Evolutionary conservation across 2,888 invertebrate species (phyloP), one percentile per base, ranked within the genome.

Genomic region (Mactromeris polynyma): DNA sequence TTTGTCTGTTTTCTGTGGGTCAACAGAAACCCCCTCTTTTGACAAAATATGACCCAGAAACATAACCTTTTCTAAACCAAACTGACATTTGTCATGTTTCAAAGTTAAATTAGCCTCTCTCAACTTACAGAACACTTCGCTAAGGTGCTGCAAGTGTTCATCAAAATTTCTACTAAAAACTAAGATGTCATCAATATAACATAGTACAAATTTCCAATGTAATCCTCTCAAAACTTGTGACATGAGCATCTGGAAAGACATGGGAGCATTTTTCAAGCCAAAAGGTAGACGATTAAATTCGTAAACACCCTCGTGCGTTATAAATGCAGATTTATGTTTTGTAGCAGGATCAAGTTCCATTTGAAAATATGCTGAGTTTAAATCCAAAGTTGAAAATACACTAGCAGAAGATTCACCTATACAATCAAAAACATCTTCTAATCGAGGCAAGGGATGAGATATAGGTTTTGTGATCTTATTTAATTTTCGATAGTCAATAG

Each of bases 191-290:
- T n/a, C n/a, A n/a, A n/a, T n/a, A n/a, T n/a, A n/a, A 26, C 92
- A 92, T n/a, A 92, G 58, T 3, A 93, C 85, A 82, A 84, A 83
- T 87, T 93, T 93, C 92, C 93, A 93, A 31, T 90, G 91, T 9
- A 93, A 69, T 42, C 92, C 91, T 36, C 89, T 54, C 11, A 93
- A 80, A 21, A 92, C 88, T 73, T 90, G 85, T 17, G 89, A 78
- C 91, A 91, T 91, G 6, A 90, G 33, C 79, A 86, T 86, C 40
- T 90, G 90, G 2, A n/a, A n/a, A n/a, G n/a, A n/a, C n/a, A n/a
- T n/a, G n/a, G n/a, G n/a, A n/a, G n/a, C n/a, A n/a, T n/a, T n/a
- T n/a, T n/a, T n/a, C n/a, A n/a, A n/a, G n/a, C n/a, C n/a, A n/a
- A n/a, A n/a, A n/a, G n/a, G n/a, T n/a, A n/a, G n/a, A n/a, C n/a